Percentiles rank a stretch among this genome's conserved stretches.
Conservation (phyloP, 2,888 invertebrate genomes). For the Conomelus anceps region DNA sequence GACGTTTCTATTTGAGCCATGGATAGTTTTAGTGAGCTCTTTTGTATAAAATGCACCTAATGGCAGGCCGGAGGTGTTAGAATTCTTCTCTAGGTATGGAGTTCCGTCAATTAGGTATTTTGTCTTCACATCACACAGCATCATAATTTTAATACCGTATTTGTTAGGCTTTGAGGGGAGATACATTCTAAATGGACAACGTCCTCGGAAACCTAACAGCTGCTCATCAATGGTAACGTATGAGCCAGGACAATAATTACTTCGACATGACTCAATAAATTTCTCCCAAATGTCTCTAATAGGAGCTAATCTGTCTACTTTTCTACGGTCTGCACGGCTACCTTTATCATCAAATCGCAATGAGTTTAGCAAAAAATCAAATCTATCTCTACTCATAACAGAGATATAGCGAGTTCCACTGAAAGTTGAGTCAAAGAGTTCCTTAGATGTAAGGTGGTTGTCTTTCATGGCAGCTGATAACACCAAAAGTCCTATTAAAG, state of each 20-base stretch:
- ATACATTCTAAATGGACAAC: slow-evolving; percentile 17
- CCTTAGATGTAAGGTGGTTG: slow-evolving; percentile 11
- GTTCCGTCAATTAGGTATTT: slow-evolving; percentile 10
- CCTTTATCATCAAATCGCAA: slow-evolving; percentile 16
- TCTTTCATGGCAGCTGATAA: slow-evolving; percentile 16
- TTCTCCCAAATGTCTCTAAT: slow-evolving; percentile 11
- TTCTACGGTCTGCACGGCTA: neutral
- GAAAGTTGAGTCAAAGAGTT: slow-evolving; percentile 10
- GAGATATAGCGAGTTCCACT: slow-evolving; percentile 15
- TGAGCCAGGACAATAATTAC: slow-evolving; percentile 3
- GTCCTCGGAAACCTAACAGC: slow-evolving; percentile 11
- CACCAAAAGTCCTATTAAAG: slow-evolving; percentile 11
- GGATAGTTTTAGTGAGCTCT: slow-evolving; percentile 6
- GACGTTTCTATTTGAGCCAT: slow-evolving; percentile 15
- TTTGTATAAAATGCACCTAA: neutral
- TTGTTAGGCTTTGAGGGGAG: slow-evolving; percentile 16
- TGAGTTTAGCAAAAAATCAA: slow-evolving; percentile 18
- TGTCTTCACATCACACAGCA: slow-evolving; percentile 19
- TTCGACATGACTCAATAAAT: slow-evolving; percentile 12
- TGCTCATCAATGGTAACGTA: slow-evolving; percentile 16
- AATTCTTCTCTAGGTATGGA: slow-evolving; percentile 14
- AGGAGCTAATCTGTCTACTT: neutral
- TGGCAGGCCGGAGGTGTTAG: slow-evolving; percentile 3
- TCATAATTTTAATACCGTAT: slow-evolving; percentile 17
- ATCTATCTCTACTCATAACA: slow-evolving; percentile 20